Evolutionary conservation across 2,888 invertebrate genomes (phyloP).

Genomic region (Lamellibrachia satsuma): DNA sequence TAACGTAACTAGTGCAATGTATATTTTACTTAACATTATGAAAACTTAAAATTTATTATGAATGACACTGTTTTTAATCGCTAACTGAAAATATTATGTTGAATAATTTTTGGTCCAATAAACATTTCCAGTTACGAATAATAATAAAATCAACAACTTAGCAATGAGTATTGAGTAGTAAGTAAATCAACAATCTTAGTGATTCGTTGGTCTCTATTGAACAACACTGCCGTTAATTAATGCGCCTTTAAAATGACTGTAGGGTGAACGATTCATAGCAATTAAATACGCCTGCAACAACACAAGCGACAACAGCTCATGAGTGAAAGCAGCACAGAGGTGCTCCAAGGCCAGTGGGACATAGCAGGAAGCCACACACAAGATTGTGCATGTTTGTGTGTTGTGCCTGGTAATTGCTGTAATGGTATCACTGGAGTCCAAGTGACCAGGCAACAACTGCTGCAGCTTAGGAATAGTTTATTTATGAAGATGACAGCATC

Average conservation of each 20-base stretch:
- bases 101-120: too few relatives aligned
- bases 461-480: background rate
- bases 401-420: background rate
- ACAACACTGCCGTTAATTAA: background rate
- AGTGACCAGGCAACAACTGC: background rate
- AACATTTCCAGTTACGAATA: too few relatives aligned
- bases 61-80: too few relatives aligned
- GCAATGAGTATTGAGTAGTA: background rate
- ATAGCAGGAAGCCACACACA: background rate
- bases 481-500: background rate
- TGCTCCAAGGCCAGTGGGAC: background rate
- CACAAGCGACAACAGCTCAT: background rate
- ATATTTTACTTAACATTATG: too few relatives aligned
- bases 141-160: background rate
- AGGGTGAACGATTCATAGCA: background rate
- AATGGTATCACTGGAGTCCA: background rate
- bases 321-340: background rate
- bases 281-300: background rate
- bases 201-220: background rate
- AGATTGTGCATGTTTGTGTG: background rate
- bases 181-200: background rate
- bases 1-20: too few relatives aligned
- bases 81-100: too few relatives aligned
- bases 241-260: background rate
- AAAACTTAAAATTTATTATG: too few relatives aligned